Evolutionary conservation across 2,113 vertebrate species (phyloP).

Genomic region (Tamias sibiricus): DNA sequence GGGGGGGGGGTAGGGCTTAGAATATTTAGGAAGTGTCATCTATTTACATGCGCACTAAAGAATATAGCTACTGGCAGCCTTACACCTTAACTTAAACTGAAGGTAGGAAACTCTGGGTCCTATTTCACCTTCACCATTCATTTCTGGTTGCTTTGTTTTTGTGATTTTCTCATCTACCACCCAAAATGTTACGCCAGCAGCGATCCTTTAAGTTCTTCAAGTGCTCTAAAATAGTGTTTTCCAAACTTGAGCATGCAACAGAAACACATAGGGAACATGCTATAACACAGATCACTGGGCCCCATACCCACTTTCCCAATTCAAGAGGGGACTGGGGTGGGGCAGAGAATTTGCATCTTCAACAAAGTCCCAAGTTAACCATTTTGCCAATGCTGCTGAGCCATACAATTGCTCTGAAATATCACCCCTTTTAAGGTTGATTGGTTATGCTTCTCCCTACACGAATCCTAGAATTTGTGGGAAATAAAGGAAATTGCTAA

Average conservation of each 20-base stretch:
- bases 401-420: constrained; percentile 11
- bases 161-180: constrained; percentile 10
- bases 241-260: constrained; percentile 9
- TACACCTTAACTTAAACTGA: constrained; percentile 23
- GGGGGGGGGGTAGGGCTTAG: background rate
- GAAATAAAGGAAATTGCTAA: background rate
- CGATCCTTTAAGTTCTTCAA: constrained; percentile 38
- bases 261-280: background rate
- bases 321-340: background rate
- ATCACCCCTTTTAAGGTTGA: background rate
- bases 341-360: background rate
- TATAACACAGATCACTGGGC: background rate
- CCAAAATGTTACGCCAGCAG: constrained; percentile 32
- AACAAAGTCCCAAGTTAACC: constrained; percentile 27
- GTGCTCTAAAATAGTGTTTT: constrained; percentile 61
- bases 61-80: background rate
- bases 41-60: constrained; percentile 31
- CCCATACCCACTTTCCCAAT: background rate
- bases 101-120: background rate
- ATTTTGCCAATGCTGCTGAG: background rate
- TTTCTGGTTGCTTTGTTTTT: constrained; percentile 19
- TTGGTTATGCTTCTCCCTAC: constrained; percentile 30
- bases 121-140: constrained; percentile 23
- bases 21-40: constrained; percentile 40
- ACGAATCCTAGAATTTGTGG: constrained; percentile 32